Percentiles rank a stretch among this genome's conserved stretches.
phyloP scores from a whole-genome alignment of 1,140 invertebrate genomes.

The Pseudomyrmex pallidus region DNA sequence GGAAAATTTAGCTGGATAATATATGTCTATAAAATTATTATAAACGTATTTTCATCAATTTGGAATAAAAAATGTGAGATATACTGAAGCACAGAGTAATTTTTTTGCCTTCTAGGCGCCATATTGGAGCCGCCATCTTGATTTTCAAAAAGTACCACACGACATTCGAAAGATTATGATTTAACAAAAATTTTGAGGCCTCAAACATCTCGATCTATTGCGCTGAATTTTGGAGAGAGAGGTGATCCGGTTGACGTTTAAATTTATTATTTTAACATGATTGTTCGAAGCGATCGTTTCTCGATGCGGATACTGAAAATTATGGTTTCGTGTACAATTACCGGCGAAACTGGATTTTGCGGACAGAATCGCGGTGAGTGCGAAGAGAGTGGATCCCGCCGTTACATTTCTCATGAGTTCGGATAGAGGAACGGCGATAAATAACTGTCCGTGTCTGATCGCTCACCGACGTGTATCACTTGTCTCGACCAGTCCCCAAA shows the following conservation, averaged over 20 bases:
- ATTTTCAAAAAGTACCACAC: no score
- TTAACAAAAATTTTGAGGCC: no score
- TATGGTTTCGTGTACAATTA: constrained; percentile 30
- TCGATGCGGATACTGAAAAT: constrained; percentile 2
- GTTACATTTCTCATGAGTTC: constrained; percentile 22
- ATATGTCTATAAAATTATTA: no score
- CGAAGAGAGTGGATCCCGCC: constrained; percentile 5
- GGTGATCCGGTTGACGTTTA: background rate
- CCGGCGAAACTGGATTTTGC: constrained; percentile 5
- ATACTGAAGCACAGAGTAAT: no score
- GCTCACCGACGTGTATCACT: constrained; percentile 38
- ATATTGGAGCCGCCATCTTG: no score
- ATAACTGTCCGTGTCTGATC: constrained; percentile 50
- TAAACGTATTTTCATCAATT: no score
- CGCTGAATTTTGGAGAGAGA: no score
- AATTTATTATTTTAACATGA: background rate
- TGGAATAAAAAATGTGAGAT: no score
- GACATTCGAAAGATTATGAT: no score
- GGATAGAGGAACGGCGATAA: constrained; percentile 39
- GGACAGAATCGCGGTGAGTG: background rate
- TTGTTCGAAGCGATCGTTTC: background rate
- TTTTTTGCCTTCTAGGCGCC: no score
- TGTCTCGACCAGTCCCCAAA: constrained; percentile 52
- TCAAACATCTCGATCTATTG: no score
- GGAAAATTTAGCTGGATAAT: no score